Evolutionary conservation across 2,888 invertebrate species (phyloP), one percentile per base, ranked within the genome.

Genomic region (Actias luna): DNA sequence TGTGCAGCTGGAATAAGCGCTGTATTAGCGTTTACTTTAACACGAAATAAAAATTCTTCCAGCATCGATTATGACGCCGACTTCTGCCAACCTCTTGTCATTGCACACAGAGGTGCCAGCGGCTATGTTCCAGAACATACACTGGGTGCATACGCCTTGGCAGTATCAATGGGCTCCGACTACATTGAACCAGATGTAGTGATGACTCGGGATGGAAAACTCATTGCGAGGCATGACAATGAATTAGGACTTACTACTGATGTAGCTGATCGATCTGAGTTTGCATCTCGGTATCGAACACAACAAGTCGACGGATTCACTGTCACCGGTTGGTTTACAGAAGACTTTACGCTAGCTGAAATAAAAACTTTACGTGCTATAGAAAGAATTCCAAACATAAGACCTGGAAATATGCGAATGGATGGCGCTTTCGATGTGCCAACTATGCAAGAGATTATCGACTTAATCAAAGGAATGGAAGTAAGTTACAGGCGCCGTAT

Each of bases 81-180:
- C 60, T 77, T 79, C 52, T 90, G 90, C 65, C 73, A 78, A 25
- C 89, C 88, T 0, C 66, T 87, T 7, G 77, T 89, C 1, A 87
- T 92, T 50, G 91, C 88, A 0, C 92, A 92, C 67, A 80, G 92
- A 12, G 92, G 92, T 0, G 86, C 92, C 29, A 89, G 91, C 61
- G 92, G 91, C 1, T 92, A 92, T 66, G 80, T 85, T 12, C 92
- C 91, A 0, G 91, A 92, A 68, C 91, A 92, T 64, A 92, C 91
- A 0, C 80, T 92, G 7, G 91, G 89, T 1, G 82, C 91, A 2
- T 92, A 91, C 65, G 85, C 91, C 5, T 80, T 92, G 2, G 90
- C 92, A 22, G 81, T 89, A 64, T 86, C 85, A 16, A 87, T 91
- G 88, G 91, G 90, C 3, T 79, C 90, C 1, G 91, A 92, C 68